These are phyloP conservation scores for Myiothlypis chrysogaster DNA, from an alignment of 2,797 vertebrate species.

Conservation along the genomic window DNA sequence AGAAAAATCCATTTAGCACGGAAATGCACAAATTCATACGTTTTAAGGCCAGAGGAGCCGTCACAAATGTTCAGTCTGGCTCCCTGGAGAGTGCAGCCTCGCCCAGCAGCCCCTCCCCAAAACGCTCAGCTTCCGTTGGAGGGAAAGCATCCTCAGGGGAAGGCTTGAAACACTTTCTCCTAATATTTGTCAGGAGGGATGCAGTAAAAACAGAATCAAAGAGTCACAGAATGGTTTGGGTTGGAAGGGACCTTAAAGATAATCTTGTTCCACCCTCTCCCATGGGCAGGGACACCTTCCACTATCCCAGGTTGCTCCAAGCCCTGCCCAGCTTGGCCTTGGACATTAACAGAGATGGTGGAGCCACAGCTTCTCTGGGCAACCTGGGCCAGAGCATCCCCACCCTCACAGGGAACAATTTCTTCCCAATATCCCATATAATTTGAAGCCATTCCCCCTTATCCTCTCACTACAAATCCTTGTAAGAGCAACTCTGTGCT, in stretches of 20 bases:
- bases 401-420: background rate
- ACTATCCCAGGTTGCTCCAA: background rate
- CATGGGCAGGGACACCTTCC: background rate
- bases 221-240: background rate
- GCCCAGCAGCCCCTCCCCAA: background rate
- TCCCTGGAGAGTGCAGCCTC: slow-evolving; percentile 15
- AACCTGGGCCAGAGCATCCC: rapidly evolving
- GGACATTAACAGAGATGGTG: too few relatives aligned
- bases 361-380: background rate
- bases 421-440: background rate
- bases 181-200: background rate
- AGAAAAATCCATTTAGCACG: background rate
- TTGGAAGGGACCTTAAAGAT: background rate
- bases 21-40: background rate
- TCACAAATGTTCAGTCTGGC: background rate
- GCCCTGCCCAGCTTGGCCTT: rapidly evolving
- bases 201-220: background rate
- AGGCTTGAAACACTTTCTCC: background rate
- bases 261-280: background rate
- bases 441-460: background rate
- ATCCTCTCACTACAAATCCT: background rate
- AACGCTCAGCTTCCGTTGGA: background rate
- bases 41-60: background rate
- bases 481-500: background rate
- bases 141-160: background rate